Base-by-base conservation (phyloP, 1,140 invertebrate species). In the Pogonognathellus flavescens region DNA sequence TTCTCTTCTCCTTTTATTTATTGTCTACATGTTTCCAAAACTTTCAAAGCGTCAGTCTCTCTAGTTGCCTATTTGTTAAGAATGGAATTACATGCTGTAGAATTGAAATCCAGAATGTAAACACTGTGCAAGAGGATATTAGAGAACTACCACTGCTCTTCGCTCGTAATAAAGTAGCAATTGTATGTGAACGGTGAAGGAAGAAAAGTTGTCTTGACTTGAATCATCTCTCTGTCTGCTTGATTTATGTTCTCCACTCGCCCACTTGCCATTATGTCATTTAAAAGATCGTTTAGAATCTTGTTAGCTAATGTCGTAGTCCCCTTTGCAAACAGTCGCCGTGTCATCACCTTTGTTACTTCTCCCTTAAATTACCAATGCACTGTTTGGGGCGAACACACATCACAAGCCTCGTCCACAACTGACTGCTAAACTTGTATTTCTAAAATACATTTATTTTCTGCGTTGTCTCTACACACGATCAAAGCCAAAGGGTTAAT, bases 271-370 rank as follows among this genome's bases (percentile, higher is more conserved):
- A 72, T 62, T 83, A 57, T 72, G 18, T 80, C 20, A 25, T 84
- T 84, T 84, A 76, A 84, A 83, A 84, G 50, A 59, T 53, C 83
- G 31, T 84, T 84, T 55, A 70, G 59, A 66, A 83, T 66, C 60
- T 83, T 66, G 59, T 83, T 70, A 70, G 60, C 60, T 83, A 83
- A 83, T 83, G 82, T 83, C 60, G 60, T 53, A 83, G 70, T 83
- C 82, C 62, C 52, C 82, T 82, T 59, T 82, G 53, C 57, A 59
- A 82, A 83, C 31, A 83, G 41, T 62, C 59, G 8, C 14, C 60
- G 59, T 49, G 50, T 81, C 60, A 60, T 83, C 82, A 70, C 82
- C 49, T 83, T 70, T 66, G 60, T 72, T 83, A 60, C 20, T 16
- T 62, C 20, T 50, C 16, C 7, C 60, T 52, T 83, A 70, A 52